phyloP scores from a whole-genome alignment of 2,888 invertebrate species.

The Meghimatium bilineatum region DNA sequence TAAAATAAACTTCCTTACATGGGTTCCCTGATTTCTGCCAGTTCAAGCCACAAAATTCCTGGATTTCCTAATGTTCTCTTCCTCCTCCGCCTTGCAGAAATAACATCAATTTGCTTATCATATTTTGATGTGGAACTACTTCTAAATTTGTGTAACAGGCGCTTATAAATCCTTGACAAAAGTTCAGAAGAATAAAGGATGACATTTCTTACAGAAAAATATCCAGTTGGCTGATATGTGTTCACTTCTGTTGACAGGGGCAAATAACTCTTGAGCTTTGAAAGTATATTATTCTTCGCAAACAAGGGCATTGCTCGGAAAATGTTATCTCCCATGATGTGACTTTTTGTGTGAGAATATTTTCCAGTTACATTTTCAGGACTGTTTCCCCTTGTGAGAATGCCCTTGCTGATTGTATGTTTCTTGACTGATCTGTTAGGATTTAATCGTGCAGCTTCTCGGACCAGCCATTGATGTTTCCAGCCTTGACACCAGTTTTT shows the following conservation, averaged over 20 bases:
- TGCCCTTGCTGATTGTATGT: not conserved
- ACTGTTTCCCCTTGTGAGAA: not conserved
- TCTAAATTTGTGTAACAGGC: not conserved
- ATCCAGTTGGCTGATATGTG: not conserved
- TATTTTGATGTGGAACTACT: not conserved
- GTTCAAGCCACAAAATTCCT: slow-evolving; percentile 37
- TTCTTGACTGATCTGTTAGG: not conserved
- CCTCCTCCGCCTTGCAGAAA: not conserved
- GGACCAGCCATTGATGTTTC: not conserved
- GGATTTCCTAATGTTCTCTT: slow-evolving; percentile 26
- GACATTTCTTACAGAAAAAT: not conserved
- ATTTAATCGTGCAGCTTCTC: not conserved
- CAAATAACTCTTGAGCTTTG: not conserved
- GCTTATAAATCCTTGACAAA: not conserved
- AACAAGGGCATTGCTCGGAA: not conserved
- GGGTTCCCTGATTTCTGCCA: not conserved
- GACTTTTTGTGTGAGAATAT: not conserved
- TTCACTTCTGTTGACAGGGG: not conserved
- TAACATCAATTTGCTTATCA: not conserved
- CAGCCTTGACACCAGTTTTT: not conserved
- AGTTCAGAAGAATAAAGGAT: not conserved
- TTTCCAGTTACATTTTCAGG: not conserved
- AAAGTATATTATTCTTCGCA: not conserved
- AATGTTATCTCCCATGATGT: not conserved
- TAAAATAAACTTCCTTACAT: slow-evolving; percentile 19